These are phyloP conservation scores for Epistrophe grossulariae DNA, from an alignment of 2,888 invertebrate species.

Conservation along the genomic window DNA sequence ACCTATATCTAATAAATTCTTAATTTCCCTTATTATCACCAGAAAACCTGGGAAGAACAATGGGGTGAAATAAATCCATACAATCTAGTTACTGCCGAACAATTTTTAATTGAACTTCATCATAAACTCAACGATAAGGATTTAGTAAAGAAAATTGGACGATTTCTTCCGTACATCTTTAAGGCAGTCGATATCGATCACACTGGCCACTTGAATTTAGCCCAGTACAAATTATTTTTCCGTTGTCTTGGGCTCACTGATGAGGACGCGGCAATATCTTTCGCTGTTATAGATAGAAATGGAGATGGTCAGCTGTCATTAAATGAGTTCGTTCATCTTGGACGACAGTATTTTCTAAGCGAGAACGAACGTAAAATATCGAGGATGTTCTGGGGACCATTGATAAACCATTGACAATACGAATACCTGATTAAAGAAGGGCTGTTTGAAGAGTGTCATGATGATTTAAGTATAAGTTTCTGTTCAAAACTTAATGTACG, in stretches of 20 bases:
- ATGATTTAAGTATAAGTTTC: background rate
- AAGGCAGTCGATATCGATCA: constrained; percentile 94
- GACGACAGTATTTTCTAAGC: constrained; percentile 91
- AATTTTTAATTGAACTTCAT: constrained; percentile 92
- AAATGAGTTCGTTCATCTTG: constrained; percentile 92
- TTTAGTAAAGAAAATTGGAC: constrained; percentile 89
- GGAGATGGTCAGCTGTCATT: constrained; percentile 90
- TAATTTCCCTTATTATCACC: constrained; percentile 77
- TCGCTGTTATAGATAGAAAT: constrained; percentile 91
- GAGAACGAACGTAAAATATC: constrained; percentile 91
- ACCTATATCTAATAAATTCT: background rate
- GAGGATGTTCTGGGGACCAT: constrained; percentile 94
- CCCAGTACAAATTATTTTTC: constrained; percentile 93
- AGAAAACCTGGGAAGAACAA: constrained; percentile 92
- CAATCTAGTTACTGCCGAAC: constrained; percentile 92
- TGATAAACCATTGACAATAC: constrained; percentile 85
- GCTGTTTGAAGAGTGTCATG: background rate
- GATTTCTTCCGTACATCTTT: constrained; percentile 92
- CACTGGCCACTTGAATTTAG: constrained; percentile 90
- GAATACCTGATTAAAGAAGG: constrained; percentile 61
- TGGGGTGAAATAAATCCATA: constrained; percentile 93
- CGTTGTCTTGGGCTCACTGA: constrained; percentile 90
- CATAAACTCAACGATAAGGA: constrained; percentile 91
- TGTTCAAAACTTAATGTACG: constrained; percentile 67
- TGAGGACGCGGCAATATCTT: constrained; percentile 91